Percentiles rank a stretch among this genome's conserved stretches.
These are phyloP conservation scores for Aegotheles bennettii DNA, from an alignment of 2,113 vertebrate genomes.

Conservation along the genomic window DNA sequence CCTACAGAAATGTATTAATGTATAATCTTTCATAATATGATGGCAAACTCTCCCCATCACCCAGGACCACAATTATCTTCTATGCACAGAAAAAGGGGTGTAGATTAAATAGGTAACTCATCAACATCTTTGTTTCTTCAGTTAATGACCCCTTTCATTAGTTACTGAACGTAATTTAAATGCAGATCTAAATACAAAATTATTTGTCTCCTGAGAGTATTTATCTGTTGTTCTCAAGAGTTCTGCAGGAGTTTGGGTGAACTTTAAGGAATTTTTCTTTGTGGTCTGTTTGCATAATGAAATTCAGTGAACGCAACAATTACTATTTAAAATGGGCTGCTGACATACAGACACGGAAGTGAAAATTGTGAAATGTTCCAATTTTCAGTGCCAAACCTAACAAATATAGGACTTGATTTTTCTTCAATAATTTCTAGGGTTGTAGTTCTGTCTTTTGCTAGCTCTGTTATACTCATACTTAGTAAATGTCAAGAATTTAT, in stretches of 20 bases:
- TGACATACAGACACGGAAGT: not conserved
- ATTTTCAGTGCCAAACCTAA: not conserved
- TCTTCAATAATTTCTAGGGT: not conserved
- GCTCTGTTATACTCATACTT: not conserved
- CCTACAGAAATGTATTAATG: not conserved
- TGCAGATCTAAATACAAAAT: not conserved
- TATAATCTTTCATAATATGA: not conserved
- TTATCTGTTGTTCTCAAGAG: not conserved
- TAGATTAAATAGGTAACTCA: not conserved
- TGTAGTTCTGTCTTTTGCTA: not conserved
- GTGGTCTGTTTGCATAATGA: not conserved
- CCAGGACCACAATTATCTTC: not conserved
- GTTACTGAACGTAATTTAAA: not conserved
- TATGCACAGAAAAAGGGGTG: not conserved
- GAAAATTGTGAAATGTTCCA: not conserved
- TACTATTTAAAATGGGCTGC: not conserved
- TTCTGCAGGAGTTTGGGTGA: not conserved
- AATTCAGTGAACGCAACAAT: not conserved
- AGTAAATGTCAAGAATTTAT: not conserved
- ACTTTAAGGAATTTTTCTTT: not conserved
- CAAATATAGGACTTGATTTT: not conserved
- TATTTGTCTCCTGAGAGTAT: not conserved
- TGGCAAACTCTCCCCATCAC: not conserved
- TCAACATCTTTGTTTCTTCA: not conserved
- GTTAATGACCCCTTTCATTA: not conserved